Percentiles rank a stretch among this genome's conserved stretches.
phyloP scores from a whole-genome alignment of 2,888 invertebrate species.

The Idaea biselata region DNA sequence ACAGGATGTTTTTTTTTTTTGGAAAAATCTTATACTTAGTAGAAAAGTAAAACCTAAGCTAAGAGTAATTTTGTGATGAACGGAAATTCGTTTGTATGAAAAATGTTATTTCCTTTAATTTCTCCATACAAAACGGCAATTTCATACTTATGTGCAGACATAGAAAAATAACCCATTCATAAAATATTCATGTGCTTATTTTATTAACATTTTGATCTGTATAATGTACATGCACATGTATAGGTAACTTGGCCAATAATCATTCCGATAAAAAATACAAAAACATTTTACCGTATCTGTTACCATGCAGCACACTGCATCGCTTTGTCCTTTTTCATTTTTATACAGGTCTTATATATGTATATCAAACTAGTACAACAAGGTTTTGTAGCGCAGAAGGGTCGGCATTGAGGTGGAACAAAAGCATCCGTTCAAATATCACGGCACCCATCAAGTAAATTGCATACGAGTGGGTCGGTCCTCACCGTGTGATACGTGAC shows the following conservation, averaged over 20 bases:
- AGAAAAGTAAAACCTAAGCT: no score
- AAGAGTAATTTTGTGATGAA: no score
- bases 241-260: neutral
- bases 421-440: slow-evolving; percentile 44
- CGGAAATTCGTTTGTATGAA: no score
- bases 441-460: slow-evolving; percentile 9
- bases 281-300: neutral
- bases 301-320: neutral
- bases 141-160: no score
- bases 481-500: neutral
- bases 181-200: no score
- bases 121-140: no score
- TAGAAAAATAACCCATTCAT: no score
- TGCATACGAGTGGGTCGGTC: neutral
- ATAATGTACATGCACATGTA: no score
- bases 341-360: neutral
- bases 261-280: slow-evolving; percentile 27
- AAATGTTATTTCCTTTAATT: no score
- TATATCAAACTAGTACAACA: slow-evolving; percentile 13
- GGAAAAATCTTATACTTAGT: no score
- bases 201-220: no score
- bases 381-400: slow-evolving; percentile 38
- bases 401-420: slow-evolving; percentile 74
- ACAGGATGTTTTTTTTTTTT: no score
- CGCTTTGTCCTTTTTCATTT: slow-evolving; percentile 5